phyloP scores from a whole-genome alignment of 1,140 invertebrate species.

The Metaphire vulgaris region DNA sequence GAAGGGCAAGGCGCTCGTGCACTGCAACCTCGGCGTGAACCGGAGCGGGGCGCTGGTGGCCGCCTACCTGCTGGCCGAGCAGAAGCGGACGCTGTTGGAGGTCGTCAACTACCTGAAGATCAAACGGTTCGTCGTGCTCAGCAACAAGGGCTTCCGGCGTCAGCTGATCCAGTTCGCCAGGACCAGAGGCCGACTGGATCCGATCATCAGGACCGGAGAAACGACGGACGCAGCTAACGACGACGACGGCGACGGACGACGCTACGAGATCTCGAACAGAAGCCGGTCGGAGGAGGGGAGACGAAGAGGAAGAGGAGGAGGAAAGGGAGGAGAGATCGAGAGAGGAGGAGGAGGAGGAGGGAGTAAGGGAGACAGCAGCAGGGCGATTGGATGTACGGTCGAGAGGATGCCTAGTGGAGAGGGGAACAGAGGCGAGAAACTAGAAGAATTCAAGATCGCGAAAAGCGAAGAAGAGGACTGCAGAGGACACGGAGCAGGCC shows the following conservation, averaged over 20 bases:
- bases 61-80: conserved; percentile 25
- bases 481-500: neutral
- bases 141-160: conserved; percentile 26
- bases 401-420: no score
- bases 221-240: no score
- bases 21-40: conserved; percentile 30
- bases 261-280: no score
- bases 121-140: conserved; percentile 22
- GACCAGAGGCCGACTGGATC: conserved; percentile 17
- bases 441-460: no score
- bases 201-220: conserved; percentile 1
- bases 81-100: conserved; percentile 22
- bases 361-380: neutral
- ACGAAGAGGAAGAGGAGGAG: neutral
- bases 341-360: neutral
- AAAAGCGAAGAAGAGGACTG: neutral
- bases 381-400: no score
- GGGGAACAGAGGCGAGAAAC: no score
- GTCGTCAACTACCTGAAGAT: conserved; percentile 25
- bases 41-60: conserved; percentile 28
- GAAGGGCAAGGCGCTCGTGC: conserved; percentile 23
- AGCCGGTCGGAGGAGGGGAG: no score
- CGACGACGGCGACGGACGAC: no score
- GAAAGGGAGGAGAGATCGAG: neutral
- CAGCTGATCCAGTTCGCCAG: conserved; percentile 25